Evolutionary conservation across 2,113 vertebrate genomes (phyloP).

Genomic region (Silurus glanis): DNA sequence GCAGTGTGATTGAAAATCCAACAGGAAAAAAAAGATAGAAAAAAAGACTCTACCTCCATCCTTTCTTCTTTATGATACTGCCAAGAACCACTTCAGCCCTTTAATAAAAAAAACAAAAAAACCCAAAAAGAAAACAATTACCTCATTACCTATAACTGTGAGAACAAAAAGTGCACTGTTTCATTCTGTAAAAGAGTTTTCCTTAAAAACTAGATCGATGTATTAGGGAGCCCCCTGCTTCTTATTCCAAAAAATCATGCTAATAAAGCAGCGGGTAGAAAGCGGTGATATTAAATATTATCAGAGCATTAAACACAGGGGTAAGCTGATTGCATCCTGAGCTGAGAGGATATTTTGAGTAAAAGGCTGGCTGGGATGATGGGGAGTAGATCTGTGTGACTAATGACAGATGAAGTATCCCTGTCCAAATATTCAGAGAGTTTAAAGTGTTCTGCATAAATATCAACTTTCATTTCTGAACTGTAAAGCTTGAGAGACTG

Average conservation of each 20-base stretch:
- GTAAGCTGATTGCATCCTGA: slow-evolving; percentile 21
- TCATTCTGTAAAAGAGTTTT: not conserved
- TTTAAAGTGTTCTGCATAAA: slow-evolving; percentile 51
- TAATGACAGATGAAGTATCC: slow-evolving; percentile 55
- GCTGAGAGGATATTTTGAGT: slow-evolving; percentile 10
- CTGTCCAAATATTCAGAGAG: slow-evolving; percentile 42
- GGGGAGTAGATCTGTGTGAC: slow-evolving; percentile 12
- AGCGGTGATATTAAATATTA: not conserved
- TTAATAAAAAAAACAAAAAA: slow-evolving; percentile 26
- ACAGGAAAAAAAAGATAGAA: slow-evolving; percentile 1
- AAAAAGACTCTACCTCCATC: slow-evolving; percentile 83
- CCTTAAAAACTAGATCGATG: not conserved
- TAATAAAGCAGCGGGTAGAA: slow-evolving; percentile 47
- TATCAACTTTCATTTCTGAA: slow-evolving; percentile 28
- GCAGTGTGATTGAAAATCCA: not conserved
- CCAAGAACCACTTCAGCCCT: slow-evolving; percentile 87
- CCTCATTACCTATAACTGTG: not conserved
- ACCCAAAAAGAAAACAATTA: not conserved
- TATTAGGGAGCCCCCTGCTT: slow-evolving; percentile 35
- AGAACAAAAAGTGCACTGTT: not conserved
- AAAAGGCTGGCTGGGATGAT: not conserved
- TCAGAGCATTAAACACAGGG: slow-evolving; percentile 24
- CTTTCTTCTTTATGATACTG: slow-evolving; percentile 93
- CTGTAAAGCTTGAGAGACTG: not conserved
- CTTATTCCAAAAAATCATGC: slow-evolving; percentile 28